Base-by-base conservation (phyloP, 2,113 vertebrate genomes). In the Girardinichthys multiradiatus region DNA sequence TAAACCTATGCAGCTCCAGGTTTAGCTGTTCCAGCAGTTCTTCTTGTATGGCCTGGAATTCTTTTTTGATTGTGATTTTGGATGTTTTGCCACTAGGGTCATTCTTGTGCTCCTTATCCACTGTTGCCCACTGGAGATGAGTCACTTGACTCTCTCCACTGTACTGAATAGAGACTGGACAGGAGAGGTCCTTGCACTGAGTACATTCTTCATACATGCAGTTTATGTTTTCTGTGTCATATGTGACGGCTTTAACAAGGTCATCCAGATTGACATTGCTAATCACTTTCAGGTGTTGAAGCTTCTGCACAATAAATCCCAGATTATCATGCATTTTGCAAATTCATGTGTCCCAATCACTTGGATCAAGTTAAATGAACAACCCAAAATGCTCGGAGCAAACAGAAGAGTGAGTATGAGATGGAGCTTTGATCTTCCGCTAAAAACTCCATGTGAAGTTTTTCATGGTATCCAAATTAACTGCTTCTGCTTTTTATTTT, bases 1-100 rank as follows among this genome's bases (percentile, higher is more conserved):
- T 6, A 6, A 4, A 33, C 6, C 31, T 33, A 33, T 33, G 31
- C 31, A 33, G 31, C 31, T 33, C n/a, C n/a, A n/a, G n/a, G n/a
- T n/a, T 33, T 33, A 33, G 31, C 31, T 6, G 31, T 33, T 33
- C 6, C 31, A 33, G 31, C 6, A 33, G 28, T 30, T 60, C 26
- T 64, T 64, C 31, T 35, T 63, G 31, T 64, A 31, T 64, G 31
- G 33, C 31, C n/a, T 64, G 21, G 33, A 12, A 64, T 37, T 37
- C 1, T n/a, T n/a, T 35, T 64, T 64, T 64, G 21, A 63, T n/a
- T n/a, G 61, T 63, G 61, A 63, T 63, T 37, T 63, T 63, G 4
- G 61, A 35, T n/a, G 33, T 63, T 35, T 35, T 61, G 17, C 59
- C 59, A 61, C 29, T 61, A 29, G 59, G 59, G 29, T 61, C 59